These are phyloP conservation scores for Trypoxylus dichotomus DNA, from an alignment of 1,140 invertebrate species.

Conservation along the genomic window DNA sequence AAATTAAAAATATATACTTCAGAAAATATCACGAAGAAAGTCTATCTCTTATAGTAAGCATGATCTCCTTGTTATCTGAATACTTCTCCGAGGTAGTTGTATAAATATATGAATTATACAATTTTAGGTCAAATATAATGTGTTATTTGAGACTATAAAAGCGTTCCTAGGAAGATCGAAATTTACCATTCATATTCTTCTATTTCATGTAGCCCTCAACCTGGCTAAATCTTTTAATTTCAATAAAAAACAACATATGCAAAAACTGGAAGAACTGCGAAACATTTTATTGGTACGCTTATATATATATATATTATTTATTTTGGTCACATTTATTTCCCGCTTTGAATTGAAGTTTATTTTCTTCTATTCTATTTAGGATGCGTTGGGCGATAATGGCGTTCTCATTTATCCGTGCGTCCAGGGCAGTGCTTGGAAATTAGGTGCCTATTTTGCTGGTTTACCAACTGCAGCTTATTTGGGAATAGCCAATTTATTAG, in stretches of 20 bases:
- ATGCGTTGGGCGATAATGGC: conserved; percentile 43
- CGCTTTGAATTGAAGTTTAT: too few relatives aligned
- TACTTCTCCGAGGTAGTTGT: too few relatives aligned
- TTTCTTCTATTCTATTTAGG: background rate
- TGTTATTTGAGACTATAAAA: background rate
- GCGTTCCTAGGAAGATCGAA: background rate
- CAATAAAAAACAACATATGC: background rate
- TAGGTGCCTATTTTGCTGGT: background rate
- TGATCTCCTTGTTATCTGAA: too few relatives aligned
- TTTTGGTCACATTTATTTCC: too few relatives aligned
- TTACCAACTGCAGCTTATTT: conserved; percentile 68
- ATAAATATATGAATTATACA: too few relatives aligned
- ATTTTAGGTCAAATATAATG: too few relatives aligned
- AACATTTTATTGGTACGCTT: background rate
- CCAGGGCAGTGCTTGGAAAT: conserved; percentile 1
- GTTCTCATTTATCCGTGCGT: conserved; percentile 29
- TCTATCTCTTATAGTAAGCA: too few relatives aligned
- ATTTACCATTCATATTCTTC: background rate
- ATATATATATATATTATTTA: too few relatives aligned
- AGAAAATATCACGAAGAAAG: too few relatives aligned
- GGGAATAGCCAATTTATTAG: conserved; percentile 74
- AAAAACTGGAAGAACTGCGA: background rate
- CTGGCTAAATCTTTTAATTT: background rate
- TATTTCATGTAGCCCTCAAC: background rate
- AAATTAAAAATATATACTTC: too few relatives aligned